A percentile compares a stretch with the other conserved stretches of the same genome.
These are phyloP conservation scores for Autographa gamma DNA, from an alignment of 2,888 invertebrate genomes.

Conservation along the genomic window DNA sequence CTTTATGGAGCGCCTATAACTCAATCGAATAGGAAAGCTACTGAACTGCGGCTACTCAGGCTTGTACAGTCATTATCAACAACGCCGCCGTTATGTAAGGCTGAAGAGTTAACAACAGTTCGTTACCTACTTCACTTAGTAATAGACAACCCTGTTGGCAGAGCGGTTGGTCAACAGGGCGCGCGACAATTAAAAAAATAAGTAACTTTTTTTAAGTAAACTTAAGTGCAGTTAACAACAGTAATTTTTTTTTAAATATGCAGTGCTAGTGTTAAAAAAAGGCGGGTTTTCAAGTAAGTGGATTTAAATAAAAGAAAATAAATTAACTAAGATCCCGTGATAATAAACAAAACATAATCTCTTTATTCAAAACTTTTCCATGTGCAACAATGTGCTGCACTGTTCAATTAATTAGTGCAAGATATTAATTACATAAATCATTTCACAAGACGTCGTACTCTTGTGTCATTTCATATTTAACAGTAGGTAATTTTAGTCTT, in stretches of 20 bases:
- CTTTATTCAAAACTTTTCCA: too few relatives aligned
- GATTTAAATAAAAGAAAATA: neutral
- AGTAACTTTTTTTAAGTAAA: neutral
- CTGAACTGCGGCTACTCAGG: conserved; percentile 11
- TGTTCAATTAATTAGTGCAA: too few relatives aligned
- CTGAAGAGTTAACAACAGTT: conserved; percentile 13
- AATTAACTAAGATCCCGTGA: too few relatives aligned
- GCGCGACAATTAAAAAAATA: conserved; percentile 9
- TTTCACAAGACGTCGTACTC: too few relatives aligned
- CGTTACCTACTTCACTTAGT: conserved; percentile 25
- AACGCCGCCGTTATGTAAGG: conserved; percentile 21
- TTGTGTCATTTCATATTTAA: too few relatives aligned
- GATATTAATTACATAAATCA: too few relatives aligned
- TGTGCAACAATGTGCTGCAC: too few relatives aligned
- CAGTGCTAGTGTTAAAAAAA: conserved; percentile 23
- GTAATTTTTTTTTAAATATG: conserved; percentile 12
- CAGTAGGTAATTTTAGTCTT: too few relatives aligned
- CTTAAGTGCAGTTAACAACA: neutral
- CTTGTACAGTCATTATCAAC: conserved; percentile 17
- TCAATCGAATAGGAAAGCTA: conserved; percentile 25
- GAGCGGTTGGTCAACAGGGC: conserved; percentile 26
- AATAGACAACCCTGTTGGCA: conserved; percentile 25
- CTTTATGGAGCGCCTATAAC: conserved; percentile 2
- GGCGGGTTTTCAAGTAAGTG: conserved; percentile 33
- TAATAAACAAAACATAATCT: too few relatives aligned